Conservation (phyloP, 2,888 invertebrate species). For the Osmoderma eremita region DNA sequence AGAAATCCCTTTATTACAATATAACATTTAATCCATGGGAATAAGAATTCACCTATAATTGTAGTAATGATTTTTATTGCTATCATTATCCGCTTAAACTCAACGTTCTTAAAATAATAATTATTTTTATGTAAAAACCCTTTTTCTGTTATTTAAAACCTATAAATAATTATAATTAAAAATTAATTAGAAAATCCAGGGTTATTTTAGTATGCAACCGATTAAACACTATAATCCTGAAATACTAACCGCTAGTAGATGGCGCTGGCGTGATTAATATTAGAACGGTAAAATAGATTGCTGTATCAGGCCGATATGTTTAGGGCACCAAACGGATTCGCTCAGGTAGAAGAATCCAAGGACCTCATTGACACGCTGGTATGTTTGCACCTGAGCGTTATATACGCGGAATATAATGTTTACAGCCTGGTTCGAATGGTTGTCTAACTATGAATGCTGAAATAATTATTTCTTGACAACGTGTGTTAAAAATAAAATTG, state of each 20-base stretch:
- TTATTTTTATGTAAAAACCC: neutral
- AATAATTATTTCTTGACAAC: too few species aligned
- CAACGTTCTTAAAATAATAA: too few species aligned
- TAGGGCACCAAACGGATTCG: neutral
- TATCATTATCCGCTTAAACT: too few species aligned
- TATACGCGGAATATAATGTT: neutral
- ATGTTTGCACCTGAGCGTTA: constrained; percentile 7
- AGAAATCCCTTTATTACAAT: too few species aligned
- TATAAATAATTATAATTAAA: too few species aligned
- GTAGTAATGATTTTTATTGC: too few species aligned
- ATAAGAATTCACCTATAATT: too few species aligned
- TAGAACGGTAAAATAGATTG: neutral
- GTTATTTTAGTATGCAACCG: constrained; percentile 5
- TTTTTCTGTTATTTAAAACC: neutral
- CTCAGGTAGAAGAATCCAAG: constrained; percentile 1
- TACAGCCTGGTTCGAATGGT: constrained; percentile 5
- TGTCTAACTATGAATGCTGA: constrained; percentile 2
- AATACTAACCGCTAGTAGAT: constrained; percentile 2
- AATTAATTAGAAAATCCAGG: neutral
- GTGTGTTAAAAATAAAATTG: too few species aligned
- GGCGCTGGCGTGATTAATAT: neutral
- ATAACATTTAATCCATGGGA: too few species aligned
- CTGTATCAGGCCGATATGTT: neutral
- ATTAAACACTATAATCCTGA: neutral
- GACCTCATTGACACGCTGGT: neutral